Evolutionary conservation across 2,888 invertebrate genomes (phyloP).

Genomic region (Iselma pallidipennis): DNA sequence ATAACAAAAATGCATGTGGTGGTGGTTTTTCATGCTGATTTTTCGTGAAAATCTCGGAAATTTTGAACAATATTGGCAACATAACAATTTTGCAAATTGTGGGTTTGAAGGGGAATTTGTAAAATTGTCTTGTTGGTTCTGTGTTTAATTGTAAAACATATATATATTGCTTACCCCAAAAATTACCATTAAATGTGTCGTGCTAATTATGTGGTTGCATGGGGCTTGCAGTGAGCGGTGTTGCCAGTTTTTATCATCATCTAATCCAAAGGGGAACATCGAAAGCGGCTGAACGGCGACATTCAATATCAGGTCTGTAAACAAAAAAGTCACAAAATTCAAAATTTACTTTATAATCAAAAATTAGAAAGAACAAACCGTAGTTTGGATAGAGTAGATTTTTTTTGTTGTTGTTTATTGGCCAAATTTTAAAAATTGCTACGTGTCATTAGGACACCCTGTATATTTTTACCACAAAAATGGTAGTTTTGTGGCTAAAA

Average conservation of each 20-base stretch:
- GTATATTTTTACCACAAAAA: too few relatives aligned
- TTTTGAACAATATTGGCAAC: too few relatives aligned
- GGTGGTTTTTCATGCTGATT: too few relatives aligned
- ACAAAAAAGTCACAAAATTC: not conserved
- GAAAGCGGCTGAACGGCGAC: constrained; percentile 49
- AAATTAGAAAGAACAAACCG: not conserved
- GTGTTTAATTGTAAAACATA: not conserved
- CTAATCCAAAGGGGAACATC: constrained; percentile 39
- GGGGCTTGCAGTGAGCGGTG: constrained; percentile 46
- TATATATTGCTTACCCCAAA: constrained; percentile 7
- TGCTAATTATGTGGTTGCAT: constrained; percentile 37
- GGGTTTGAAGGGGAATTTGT: constrained; percentile 3
- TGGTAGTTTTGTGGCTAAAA: too few relatives aligned
- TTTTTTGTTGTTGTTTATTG: too few relatives aligned
- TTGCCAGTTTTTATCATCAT: constrained; percentile 46
- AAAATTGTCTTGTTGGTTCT: constrained; percentile 1
- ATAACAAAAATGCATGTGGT: too few relatives aligned
- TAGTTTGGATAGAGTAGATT: not conserved
- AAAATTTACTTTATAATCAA: not conserved
- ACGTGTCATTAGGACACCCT: too few relatives aligned
- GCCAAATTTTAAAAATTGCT: too few relatives aligned
- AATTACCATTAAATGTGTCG: constrained; percentile 25
- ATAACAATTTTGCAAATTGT: not conserved
- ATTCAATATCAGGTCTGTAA: constrained; percentile 54
- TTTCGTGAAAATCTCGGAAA: too few relatives aligned